Conservation (phyloP, 2,113 vertebrate genomes). For the Melanostigma gelatinosum region DNA sequence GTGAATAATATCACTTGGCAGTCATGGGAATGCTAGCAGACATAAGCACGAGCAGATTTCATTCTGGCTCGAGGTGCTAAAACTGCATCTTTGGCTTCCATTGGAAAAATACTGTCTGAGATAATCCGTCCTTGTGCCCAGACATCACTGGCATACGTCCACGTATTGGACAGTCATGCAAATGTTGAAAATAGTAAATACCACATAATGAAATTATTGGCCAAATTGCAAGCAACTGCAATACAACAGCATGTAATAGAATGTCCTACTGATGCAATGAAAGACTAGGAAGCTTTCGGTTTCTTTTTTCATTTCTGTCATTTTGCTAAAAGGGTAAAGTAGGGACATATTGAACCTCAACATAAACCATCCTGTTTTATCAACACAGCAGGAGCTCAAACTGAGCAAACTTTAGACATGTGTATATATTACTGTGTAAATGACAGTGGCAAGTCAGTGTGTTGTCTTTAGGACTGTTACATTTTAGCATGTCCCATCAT, state of each 20-base stretch:
- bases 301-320: background rate
- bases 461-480: background rate
- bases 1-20: conserved; percentile 61
- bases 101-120: conserved; percentile 55
- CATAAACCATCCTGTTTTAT: background rate
- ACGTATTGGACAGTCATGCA: conserved; percentile 25
- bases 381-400: background rate
- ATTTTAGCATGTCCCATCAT: background rate
- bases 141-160: conserved; percentile 61
- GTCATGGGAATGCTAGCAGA: conserved; percentile 38
- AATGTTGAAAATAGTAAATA: background rate
- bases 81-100: conserved; percentile 62
- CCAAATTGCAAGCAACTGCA: background rate
- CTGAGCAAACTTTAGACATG: background rate
- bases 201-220: conserved; percentile 16
- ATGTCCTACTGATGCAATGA: conserved; percentile 22
- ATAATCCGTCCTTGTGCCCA: conserved; percentile 64
- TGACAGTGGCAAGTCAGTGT: background rate
- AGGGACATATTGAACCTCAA: background rate
- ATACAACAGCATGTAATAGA: background rate
- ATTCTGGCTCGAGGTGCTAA: conserved; percentile 33
- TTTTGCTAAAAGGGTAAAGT: background rate
- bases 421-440: background rate
- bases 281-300: background rate
- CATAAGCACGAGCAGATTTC: conserved; percentile 38